Evolutionary conservation across 2,113 vertebrate species (phyloP).

Genomic region (Brachyhypopomus gauderio): DNA sequence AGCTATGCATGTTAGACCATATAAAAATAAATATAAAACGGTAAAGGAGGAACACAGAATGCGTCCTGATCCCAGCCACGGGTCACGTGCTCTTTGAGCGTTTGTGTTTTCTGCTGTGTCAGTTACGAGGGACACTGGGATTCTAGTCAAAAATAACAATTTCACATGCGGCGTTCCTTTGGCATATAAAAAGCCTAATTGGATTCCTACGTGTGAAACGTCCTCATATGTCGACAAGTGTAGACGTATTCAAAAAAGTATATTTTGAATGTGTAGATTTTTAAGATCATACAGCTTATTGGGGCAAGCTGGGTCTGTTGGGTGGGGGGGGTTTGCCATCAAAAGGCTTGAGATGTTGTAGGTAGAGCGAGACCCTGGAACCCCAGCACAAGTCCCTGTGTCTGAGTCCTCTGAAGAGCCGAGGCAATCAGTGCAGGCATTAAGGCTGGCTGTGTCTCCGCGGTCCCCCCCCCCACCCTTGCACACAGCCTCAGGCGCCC

Average conservation of each 20-base stretch:
- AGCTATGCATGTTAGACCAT: slow-evolving; percentile 38
- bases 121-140: slow-evolving; percentile 10
- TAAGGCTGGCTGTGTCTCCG: slow-evolving; percentile 11
- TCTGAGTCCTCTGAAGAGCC: slow-evolving; percentile 14
- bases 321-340: background rate
- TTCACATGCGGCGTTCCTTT: slow-evolving; percentile 22
- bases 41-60: slow-evolving; percentile 7
- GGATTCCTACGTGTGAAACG: slow-evolving; percentile 5
- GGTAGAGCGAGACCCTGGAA: background rate
- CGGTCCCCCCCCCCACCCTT: background rate
- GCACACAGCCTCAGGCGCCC: slow-evolving; percentile 5
- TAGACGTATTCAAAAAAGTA: background rate
- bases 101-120: slow-evolving; percentile 30
- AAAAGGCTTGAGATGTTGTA: background rate
- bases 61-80: slow-evolving; percentile 17
- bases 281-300: slow-evolving; percentile 6
- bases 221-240: background rate
- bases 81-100: slow-evolving; percentile 21
- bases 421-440: slow-evolving; percentile 20
- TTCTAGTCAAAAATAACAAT: slow-evolving; percentile 3
- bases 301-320: background rate
- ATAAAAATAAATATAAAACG: background rate
- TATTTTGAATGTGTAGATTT: background rate
- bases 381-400: background rate
- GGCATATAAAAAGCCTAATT: slow-evolving; percentile 25